Evolutionary conservation across 2,888 invertebrate species (phyloP).

Genomic region (Leucophenga montana): DNA sequence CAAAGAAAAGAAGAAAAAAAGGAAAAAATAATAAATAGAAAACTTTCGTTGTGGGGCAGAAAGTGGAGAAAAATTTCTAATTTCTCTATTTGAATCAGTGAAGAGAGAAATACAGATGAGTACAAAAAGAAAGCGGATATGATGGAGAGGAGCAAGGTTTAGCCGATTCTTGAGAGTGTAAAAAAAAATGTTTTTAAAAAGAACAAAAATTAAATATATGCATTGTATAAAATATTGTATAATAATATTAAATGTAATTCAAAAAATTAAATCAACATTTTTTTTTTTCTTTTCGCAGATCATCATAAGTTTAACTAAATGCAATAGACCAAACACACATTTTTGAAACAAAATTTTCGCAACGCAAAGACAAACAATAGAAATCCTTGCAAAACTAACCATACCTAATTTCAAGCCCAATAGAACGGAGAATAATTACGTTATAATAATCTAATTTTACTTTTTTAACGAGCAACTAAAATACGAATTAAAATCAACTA

Average conservation of each 20-base stretch:
- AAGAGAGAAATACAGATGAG: too few species aligned
- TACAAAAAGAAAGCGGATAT: too few species aligned
- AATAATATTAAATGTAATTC: too few species aligned
- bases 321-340: constrained; percentile 67
- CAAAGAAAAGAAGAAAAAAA: constrained; percentile 2
- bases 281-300: constrained; percentile 55
- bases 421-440: constrained; percentile 62
- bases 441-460: constrained; percentile 26
- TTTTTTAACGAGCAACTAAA: constrained; percentile 13
- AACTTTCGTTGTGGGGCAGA: too few species aligned
- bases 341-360: constrained; percentile 51
- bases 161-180: too few species aligned
- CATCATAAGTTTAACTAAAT: constrained; percentile 69
- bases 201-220: too few species aligned
- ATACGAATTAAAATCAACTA: constrained; percentile 25
- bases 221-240: too few species aligned
- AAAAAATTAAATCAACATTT: background rate
- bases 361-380: constrained; percentile 55
- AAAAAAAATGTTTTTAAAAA: too few species aligned
- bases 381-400: constrained; percentile 60
- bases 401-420: constrained; percentile 67
- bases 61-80: background rate
- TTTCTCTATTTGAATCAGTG: too few species aligned
- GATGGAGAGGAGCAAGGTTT: too few species aligned
- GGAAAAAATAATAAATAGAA: too few species aligned